Conservation (phyloP, 2,888 invertebrate species). For the Schizotus pectinicornis region DNA sequence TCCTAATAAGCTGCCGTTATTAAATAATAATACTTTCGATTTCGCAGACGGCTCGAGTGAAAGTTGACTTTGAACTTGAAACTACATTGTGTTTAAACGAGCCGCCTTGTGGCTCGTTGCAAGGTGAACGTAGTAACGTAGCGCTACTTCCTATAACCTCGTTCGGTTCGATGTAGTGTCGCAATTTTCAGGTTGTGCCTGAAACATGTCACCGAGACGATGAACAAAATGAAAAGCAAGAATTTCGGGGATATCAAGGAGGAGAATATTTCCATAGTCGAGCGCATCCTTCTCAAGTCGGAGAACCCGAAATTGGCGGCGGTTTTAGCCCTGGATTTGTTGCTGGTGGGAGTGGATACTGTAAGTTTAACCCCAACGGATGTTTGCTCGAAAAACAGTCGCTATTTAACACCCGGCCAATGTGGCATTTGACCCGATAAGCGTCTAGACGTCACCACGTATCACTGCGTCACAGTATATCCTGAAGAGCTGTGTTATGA, state of each 20-base stretch:
- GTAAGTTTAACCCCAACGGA: constrained; percentile 51
- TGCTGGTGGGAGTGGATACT: constrained; percentile 83
- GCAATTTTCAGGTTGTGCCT: constrained; percentile 60
- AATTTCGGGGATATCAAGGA: constrained; percentile 52
- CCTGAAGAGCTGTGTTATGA: too few species aligned
- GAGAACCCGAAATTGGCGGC: constrained; percentile 68
- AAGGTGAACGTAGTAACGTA: constrained; percentile 16
- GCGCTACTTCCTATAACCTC: not conserved
- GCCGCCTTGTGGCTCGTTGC: not conserved
- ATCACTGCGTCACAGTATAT: too few species aligned
- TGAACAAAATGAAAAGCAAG: constrained; percentile 59
- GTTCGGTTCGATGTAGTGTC: not conserved
- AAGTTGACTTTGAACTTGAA: constrained; percentile 30
- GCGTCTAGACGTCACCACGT: too few species aligned
- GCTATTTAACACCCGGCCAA: not conserved
- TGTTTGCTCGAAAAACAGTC: not conserved
- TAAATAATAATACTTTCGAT: constrained; percentile 23
- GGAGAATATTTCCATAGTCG: constrained; percentile 63
- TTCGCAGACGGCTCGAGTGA: constrained; percentile 15
- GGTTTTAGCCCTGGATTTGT: constrained; percentile 76
- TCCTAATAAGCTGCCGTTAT: too few species aligned
- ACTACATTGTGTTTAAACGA: constrained; percentile 13
- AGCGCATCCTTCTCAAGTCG: constrained; percentile 64
- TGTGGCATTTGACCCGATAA: not conserved
- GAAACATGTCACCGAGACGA: constrained; percentile 63